Evolutionary conservation across 2,113 vertebrate species (phyloP).

Genomic region (Eulemur macaco): DNA sequence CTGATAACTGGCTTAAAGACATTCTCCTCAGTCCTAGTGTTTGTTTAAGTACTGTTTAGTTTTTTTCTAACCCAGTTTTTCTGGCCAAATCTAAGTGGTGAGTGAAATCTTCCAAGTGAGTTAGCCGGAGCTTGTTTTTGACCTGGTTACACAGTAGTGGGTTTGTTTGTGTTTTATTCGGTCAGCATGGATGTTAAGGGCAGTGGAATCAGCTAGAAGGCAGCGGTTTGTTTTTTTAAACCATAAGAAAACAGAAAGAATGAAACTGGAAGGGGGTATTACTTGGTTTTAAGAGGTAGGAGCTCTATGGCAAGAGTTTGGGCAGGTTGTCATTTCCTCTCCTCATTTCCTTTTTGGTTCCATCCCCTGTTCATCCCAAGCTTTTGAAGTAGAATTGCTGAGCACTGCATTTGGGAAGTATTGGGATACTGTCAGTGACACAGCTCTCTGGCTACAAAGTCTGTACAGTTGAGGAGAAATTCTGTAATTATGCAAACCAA

Average conservation of each 20-base stretch:
- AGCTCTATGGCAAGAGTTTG: neutral
- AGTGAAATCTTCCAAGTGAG: constrained; percentile 61
- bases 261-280: neutral
- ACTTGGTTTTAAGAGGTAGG: neutral
- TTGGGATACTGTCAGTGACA: neutral
- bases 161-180: constrained; percentile 38
- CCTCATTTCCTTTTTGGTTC: neutral
- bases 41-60: constrained; percentile 42
- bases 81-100: constrained; percentile 55
- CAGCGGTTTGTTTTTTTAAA: constrained; percentile 1
- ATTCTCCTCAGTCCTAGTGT: neutral
- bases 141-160: constrained; percentile 63
- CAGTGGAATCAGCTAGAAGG: neutral
- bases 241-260: neutral
- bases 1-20: constrained; percentile 56
- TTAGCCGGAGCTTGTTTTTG: constrained; percentile 63
- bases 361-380: rapidly evolving
- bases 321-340: neutral
- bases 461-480: neutral
- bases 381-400: neutral
- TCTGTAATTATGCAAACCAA: constrained; percentile 6
- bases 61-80: constrained; percentile 70
- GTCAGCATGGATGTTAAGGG: neutral
- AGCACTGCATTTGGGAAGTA: neutral
- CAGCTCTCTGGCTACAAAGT: neutral